phyloP scores from a whole-genome alignment of 53 echinoderm and acorn worm species.

The Hippasteria phrygiana region DNA sequence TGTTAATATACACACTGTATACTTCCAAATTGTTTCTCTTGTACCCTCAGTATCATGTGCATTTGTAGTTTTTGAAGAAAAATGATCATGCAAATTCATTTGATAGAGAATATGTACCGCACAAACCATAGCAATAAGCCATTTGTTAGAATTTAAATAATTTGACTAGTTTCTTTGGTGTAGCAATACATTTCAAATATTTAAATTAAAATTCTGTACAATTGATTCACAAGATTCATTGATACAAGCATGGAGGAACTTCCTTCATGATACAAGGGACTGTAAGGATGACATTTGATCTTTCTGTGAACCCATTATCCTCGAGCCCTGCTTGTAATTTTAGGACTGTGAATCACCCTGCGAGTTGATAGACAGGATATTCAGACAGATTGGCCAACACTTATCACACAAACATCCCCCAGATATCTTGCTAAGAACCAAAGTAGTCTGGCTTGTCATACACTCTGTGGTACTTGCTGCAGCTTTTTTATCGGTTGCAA shows the following conservation, averaged over 20 bases:
- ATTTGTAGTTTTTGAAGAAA: background rate
- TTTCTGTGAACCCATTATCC: background rate
- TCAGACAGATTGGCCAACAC: constrained; percentile 12
- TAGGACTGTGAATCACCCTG: constrained; percentile 3
- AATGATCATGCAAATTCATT: too few species aligned
- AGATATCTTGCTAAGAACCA: background rate
- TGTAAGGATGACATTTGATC: background rate
- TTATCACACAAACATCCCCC: background rate
- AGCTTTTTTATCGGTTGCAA: too few species aligned
- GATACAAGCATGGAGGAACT: background rate
- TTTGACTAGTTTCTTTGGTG: background rate
- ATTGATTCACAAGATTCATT: too few species aligned
- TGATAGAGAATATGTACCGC: too few species aligned
- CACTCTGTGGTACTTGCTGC: too few species aligned
- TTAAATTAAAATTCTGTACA: too few species aligned
- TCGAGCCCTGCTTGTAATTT: background rate
- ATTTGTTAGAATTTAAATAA: background rate
- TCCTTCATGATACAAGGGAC: background rate
- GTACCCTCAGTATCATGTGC: background rate
- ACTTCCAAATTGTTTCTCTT: background rate
- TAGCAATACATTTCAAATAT: background rate
- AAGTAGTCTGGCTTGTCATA: too few species aligned
- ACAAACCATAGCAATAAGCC: too few species aligned
- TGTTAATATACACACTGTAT: background rate
- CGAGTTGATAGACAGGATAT: constrained; percentile 4